phyloP scores from a whole-genome alignment of 2,113 vertebrate species.

The Scartelaos histophorus region DNA sequence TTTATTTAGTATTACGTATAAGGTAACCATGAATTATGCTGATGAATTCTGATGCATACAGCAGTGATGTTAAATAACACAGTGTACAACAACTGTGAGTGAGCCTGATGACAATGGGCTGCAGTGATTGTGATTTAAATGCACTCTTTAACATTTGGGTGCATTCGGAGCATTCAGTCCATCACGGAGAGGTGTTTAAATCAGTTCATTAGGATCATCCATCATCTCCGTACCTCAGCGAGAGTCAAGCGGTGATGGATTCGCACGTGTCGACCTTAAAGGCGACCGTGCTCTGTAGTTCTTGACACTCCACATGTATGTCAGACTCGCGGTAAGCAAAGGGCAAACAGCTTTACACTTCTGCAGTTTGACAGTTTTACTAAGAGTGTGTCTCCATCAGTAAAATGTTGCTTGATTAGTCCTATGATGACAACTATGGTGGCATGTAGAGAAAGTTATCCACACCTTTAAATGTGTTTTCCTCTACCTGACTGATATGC shows the following conservation, averaged over 20 bases:
- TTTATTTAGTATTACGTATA: background rate
- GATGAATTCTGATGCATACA: background rate
- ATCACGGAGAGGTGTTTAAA: constrained; percentile 62
- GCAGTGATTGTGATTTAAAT: constrained; percentile 51
- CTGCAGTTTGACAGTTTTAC: too few species aligned
- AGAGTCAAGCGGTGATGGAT: too few species aligned
- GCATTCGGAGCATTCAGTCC: constrained; percentile 62
- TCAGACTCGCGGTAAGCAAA: background rate
- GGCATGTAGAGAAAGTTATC: too few species aligned
- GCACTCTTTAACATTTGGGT: constrained; percentile 35
- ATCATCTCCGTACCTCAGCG: constrained; percentile 69
- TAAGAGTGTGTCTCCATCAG: background rate
- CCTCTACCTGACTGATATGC: too few species aligned
- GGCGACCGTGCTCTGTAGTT: constrained; percentile 14
- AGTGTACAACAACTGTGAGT: constrained; percentile 47
- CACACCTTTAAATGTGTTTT: background rate
- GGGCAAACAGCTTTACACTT: background rate
- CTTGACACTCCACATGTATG: constrained; percentile 4
- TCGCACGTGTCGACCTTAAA: constrained; percentile 59
- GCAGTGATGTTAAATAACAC: too few species aligned
- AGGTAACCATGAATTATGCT: background rate
- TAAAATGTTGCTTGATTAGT: background rate
- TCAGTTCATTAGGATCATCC: constrained; percentile 73
- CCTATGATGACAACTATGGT: background rate
- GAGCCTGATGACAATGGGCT: constrained; percentile 43